These are phyloP conservation scores for Notechis scutatus DNA, from an alignment of 2,113 vertebrate species.

Conservation along the genomic window DNA sequence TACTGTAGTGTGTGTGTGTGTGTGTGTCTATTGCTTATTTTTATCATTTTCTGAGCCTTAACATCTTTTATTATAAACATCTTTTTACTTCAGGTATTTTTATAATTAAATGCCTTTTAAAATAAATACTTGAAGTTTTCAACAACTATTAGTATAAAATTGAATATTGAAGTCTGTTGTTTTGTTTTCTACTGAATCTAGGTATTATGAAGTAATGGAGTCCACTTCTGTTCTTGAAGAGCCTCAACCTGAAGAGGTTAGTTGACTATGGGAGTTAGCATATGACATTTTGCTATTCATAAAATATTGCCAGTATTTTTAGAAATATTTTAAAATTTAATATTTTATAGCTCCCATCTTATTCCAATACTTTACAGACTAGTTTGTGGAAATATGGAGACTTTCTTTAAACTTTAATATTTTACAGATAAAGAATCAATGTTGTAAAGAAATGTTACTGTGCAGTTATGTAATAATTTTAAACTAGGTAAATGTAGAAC, in stretches of 20 bases:
- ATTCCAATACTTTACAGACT: background rate
- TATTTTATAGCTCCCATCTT: background rate
- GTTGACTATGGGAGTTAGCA: constrained; percentile 18
- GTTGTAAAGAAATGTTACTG: background rate
- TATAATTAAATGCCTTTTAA: constrained; percentile 2
- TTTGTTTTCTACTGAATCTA: constrained; percentile 58
- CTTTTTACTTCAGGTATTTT: background rate
- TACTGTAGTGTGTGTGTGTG: background rate
- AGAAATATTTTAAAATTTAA: background rate
- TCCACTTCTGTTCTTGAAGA: constrained; percentile 63
- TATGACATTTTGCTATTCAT: background rate
- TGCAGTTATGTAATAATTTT: background rate
- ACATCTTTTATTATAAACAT: background rate
- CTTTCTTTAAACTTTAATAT: background rate
- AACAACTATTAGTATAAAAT: background rate
- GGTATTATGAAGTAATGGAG: constrained; percentile 60
- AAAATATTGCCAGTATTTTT: background rate
- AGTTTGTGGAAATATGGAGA: background rate
- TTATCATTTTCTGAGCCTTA: background rate
- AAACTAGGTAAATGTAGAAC: background rate
- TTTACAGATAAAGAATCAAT: background rate
- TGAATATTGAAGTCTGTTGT: background rate
- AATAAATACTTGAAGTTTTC: background rate
- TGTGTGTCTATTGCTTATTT: background rate
- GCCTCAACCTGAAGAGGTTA: constrained; percentile 66